Evolutionary conservation across 92 coral and sea anemone species (phyloP).

Genomic region (Phymanthus crucifer): DNA sequence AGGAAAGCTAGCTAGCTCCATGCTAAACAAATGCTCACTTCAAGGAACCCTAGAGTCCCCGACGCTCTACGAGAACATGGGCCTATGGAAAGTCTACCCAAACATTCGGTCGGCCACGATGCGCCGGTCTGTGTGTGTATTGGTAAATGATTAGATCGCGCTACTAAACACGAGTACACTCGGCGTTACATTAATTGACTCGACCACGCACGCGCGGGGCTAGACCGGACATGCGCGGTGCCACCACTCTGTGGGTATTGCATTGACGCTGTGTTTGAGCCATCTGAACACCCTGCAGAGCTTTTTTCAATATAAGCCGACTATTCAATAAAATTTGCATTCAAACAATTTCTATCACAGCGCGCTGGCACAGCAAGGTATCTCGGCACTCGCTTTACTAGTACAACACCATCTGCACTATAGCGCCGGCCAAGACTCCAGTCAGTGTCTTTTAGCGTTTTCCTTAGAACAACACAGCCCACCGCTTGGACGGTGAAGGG

Average conservation of each 20-base stretch:
- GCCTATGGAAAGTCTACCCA: neutral
- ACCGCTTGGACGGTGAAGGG: neutral
- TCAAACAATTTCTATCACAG: constrained; percentile 86
- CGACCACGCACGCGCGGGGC: constrained; percentile 33
- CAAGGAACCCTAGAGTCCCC: neutral
- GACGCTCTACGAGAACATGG: neutral
- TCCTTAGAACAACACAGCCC: neutral
- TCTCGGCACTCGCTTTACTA: constrained; percentile 8
- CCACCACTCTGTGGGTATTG: constrained; percentile 72
- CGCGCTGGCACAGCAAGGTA: constrained; percentile 39
- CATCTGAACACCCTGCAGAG: constrained; percentile 75
- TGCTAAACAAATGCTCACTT: constrained; percentile 20
- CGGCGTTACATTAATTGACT: constrained; percentile 11
- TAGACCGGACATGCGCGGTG: constrained; percentile 50
- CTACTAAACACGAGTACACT: constrained; percentile 3
- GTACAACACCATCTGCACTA: constrained; percentile 28
- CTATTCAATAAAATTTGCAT: constrained; percentile 91
- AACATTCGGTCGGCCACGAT: too few species aligned
- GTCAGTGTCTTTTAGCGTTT: neutral
- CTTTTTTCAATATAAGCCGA: constrained; percentile 86
- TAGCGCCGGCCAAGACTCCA: constrained; percentile 14
- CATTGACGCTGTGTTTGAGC: constrained; percentile 67
- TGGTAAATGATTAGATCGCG: constrained; percentile 27
- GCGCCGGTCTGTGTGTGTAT: constrained; percentile 7
- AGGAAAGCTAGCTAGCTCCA: constrained; percentile 40